Conservation (phyloP, 2,113 vertebrate species). For the Channa argus region DNA sequence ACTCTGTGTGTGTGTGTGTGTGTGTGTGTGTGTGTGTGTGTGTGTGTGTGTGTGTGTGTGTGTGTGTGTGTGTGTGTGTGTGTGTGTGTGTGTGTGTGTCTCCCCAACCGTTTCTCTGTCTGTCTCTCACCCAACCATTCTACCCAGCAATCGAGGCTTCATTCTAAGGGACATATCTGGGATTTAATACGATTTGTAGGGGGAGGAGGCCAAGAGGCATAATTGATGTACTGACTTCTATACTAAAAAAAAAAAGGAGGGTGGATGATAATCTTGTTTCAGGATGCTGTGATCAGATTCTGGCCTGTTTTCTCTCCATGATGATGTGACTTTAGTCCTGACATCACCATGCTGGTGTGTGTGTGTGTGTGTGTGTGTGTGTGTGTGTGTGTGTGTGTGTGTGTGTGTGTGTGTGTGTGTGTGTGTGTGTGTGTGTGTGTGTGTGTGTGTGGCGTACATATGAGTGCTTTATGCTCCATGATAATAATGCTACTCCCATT, state of each 20-base stretch:
- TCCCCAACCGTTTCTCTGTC: too few species aligned
- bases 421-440: conserved; percentile 20
- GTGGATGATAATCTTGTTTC: conserved; percentile 77
- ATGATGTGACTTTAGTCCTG: conserved; percentile 78
- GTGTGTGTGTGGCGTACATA: conserved; percentile 5
- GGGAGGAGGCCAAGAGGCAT: conserved; percentile 70
- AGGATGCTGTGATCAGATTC: conserved; percentile 78
- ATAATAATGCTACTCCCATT: conserved; percentile 55
- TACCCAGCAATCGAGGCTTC: conserved; percentile 43
- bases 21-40: too few species aligned
- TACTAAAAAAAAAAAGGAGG: conserved; percentile 68
- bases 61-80: too few species aligned
- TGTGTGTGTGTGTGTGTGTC: too few species aligned
- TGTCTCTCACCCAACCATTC: conserved; percentile 19
- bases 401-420: conserved; percentile 19
- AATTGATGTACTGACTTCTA: conserved; percentile 79
- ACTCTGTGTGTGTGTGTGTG: too few species aligned
- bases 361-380: conserved; percentile 26
- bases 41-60: too few species aligned
- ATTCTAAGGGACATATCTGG: conserved; percentile 69
- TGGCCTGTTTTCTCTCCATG: conserved; percentile 76
- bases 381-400: conserved; percentile 21
- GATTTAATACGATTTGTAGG: conserved; percentile 75
- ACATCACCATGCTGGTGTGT: conserved; percentile 59
- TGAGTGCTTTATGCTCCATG: conserved; percentile 28